Base-by-base conservation (phyloP, 2,888 invertebrate species). In the Netelia virgata region DNA sequence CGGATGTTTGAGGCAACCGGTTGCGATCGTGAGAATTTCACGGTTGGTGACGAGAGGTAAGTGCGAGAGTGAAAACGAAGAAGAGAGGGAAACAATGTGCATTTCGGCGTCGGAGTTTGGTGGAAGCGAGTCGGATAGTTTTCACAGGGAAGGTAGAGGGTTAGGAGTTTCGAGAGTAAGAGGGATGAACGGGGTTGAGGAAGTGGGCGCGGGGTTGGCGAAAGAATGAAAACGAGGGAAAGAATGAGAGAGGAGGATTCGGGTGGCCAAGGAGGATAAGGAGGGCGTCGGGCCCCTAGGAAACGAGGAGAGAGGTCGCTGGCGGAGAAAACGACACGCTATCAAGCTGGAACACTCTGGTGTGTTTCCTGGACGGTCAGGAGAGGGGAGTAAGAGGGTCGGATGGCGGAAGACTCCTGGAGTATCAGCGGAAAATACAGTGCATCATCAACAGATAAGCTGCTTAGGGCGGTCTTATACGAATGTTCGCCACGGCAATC, bases 371-470 rank as follows among this genome's bases (percentile, higher is more conserved):
- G 53, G 74, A 64, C 11, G 63, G 47, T 69, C 55, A 68, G 53
- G 53, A 36, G 36, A 6, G 36, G 36, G 36, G 8, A 36, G n/a
- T n/a, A 6, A 36, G 36, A 0, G 8, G 36, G 47, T 55, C 75
- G 59, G 53, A 57, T 78, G 74, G 36, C 74, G 36, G 36, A 57
- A 59, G 10, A 76, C 47, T 70, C 57, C n/a, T 59, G 75, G 86
- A 87, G 87, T 90, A 90, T 89, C 87, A 88, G 85, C 84, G 88
- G 89, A 91, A 91, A 90, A 91, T 91, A 91, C 91, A 91, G 91
- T 89, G 92, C 92, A 91, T 91, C 91, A 90, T 92, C 91, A 90
- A 90, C 90, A 90, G 92, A 92, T 92, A 92, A 92, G 92, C 92
- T 84, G 89, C 92, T 92, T 92, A 92, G 89, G 90, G 88, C 82